Conservation (phyloP, 2,888 invertebrate genomes). For the Pandemis corylana region DNA sequence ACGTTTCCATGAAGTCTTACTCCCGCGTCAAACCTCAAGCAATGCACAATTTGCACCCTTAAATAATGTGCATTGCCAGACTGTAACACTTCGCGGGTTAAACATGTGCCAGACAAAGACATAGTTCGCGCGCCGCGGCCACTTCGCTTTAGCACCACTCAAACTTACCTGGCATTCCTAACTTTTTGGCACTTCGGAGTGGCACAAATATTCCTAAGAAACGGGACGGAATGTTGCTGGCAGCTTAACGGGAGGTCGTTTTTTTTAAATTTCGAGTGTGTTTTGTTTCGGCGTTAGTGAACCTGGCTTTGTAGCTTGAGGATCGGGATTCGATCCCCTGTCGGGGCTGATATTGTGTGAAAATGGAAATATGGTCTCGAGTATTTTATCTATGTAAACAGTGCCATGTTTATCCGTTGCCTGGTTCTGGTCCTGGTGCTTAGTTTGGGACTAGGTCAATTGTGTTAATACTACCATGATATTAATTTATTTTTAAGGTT, state of each 20-base stretch:
- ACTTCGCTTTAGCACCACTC: slow-evolving; percentile 15
- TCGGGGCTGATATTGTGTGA: no score
- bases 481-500: no score
- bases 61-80: slow-evolving; percentile 32
- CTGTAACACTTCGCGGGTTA: slow-evolving; percentile 26
- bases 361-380: no score
- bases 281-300: slow-evolving; percentile 19
- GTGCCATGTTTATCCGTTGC: no score
- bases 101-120: slow-evolving; percentile 37
- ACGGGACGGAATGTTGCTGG: slow-evolving; percentile 33
- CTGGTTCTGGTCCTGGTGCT: no score
- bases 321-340: no score
- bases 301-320: background rate
- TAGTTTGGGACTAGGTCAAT: no score
- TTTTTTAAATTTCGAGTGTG: slow-evolving; percentile 12
- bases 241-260: slow-evolving; percentile 30
- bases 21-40: slow-evolving; percentile 6
- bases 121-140: slow-evolving; percentile 22
- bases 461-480: no score
- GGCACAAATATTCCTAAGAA: slow-evolving; percentile 41
- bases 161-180: slow-evolving; percentile 38
- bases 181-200: slow-evolving; percentile 42
- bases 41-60: slow-evolving; percentile 20
- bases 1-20: background rate
- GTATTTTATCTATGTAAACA: no score